Base-by-base conservation (phyloP, 2,113 vertebrate genomes). In the Scortum barcoo region DNA sequence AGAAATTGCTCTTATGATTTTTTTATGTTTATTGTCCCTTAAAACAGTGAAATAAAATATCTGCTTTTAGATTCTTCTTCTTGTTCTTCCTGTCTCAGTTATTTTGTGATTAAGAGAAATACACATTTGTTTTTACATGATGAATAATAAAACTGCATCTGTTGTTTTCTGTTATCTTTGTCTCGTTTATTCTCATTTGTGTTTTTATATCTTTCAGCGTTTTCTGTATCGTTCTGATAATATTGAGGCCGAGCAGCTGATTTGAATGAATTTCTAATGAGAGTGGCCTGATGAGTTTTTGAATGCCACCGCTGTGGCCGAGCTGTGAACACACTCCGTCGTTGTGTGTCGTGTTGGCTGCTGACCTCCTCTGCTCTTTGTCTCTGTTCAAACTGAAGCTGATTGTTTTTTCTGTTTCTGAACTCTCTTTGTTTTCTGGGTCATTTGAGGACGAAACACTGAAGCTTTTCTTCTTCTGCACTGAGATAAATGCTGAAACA, bases 391-490 rank as follows among this genome's bases (percentile, higher is more conserved):
- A 0, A 87, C 79, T 79, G 76, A 56, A 26, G 53, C 57, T 50
- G 26, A 12, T 88, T 91, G 87, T 91, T 51, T 16, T 11, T 13
- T 53, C 9, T 17, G 44, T 5, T 1, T 66, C 63, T 77, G 58
- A 26, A 28, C 24, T 16, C 36, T 63, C 72, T 83, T 63, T 60
- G 62, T 65, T n/a, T 19, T 56, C 3, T 3, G 53, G 75, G 56
- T 66, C 26, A 6, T 36, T 53, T 4, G 0, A 68, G 74, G 67
- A 42, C 42, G 3, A 16, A 30, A 83, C 88, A 88, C 66, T 68
- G 42, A 2, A 48, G 76, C 86, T 66, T 57, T 87, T 88, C 80
- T 83, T 78, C 75, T 36, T 75, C 81, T 86, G 60, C n/a, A 20
- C 61, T 83, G 86, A 90, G 86, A 83, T 79, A 76, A 87, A 87